A percentile compares a stretch with the other conserved stretches of the same genome.
Conservation (phyloP, 2,113 vertebrate genomes). For the Esox niger region DNA sequence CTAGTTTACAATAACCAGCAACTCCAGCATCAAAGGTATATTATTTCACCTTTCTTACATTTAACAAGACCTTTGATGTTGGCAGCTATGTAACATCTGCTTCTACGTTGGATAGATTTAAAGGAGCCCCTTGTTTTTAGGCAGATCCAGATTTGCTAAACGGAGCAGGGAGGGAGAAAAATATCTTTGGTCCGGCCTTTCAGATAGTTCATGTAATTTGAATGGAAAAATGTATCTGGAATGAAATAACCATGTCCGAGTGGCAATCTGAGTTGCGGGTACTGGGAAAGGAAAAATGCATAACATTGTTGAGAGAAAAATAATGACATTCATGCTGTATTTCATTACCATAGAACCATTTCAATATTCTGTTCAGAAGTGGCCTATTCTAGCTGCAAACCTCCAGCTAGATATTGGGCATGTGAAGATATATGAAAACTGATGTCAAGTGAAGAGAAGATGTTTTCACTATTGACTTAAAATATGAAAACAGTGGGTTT, state of each 20-base stretch:
- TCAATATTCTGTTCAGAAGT: conserved; percentile 35
- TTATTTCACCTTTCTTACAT: conserved; percentile 68
- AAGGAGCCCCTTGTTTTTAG: conserved; percentile 27
- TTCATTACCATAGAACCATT: conserved; percentile 40
- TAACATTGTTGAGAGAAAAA: conserved; percentile 28
- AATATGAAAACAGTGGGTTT: conserved; percentile 13
- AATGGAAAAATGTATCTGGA: conserved; percentile 43
- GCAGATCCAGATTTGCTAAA: conserved; percentile 33
- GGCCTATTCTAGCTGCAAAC: conserved; percentile 18
- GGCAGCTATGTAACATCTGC: conserved; percentile 69
- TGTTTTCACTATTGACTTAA: conserved; percentile 15
- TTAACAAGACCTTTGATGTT: conserved; percentile 68
- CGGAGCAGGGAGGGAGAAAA: conserved; percentile 9
- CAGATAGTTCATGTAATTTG: conserved; percentile 36
- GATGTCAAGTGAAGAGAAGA: conserved; percentile 9
- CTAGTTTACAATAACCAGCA: conserved; percentile 64
- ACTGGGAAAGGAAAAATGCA: conserved; percentile 38
- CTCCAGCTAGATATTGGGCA: not conserved
- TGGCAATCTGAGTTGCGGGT: conserved; percentile 38
- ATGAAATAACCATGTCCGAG: conserved; percentile 45
- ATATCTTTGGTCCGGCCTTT: conserved; percentile 32
- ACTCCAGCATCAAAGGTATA: conserved; percentile 65
- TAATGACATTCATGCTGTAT: conserved; percentile 46
- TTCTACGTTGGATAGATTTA: conserved; percentile 52
- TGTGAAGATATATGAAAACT: not conserved